Evolutionary conservation across 2,113 vertebrate genomes (phyloP), one percentile per base, ranked within the genome.

Genomic region (Todiramphus saurophagus): DNA sequence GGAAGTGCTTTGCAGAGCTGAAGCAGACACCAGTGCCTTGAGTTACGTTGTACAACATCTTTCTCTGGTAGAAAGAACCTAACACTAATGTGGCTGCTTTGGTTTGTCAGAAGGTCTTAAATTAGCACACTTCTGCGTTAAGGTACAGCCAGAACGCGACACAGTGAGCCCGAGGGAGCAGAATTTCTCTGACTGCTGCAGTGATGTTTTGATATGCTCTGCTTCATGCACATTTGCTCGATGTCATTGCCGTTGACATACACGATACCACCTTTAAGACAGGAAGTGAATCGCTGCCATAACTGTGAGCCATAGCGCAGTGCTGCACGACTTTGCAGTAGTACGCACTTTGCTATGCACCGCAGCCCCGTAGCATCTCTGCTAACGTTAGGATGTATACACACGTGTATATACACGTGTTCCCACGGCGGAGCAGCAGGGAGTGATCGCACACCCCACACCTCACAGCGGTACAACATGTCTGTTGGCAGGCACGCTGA

Each of bases 401-500:
- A 13, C 7, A 58, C 50, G 41, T 41, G 41, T 41, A 41, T 41
- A 41, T 41, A 13, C 41, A 37, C 37, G 37, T 37, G 37, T 37
- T 37, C 37, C 21, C 1, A 1, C 2, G 33, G 23, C 18, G 60
- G n/a, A 69, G 33, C 39, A 53, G 16, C 53, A 82, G 20, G 30
- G 16, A 83, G 13, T 11, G 68, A 37, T 24, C 6, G 1, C 37
- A 37, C 15, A 37, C 16, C n/a, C 7, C 14, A 55, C 7, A 13
- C 18, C 24, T 6, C 66, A 33, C 11, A 21, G 10, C 16, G 51
- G 27, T 51, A 39, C 39, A 48, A 59, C 15, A 50, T 16, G 16
- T 11, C 11, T 41, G 18, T 9, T 53, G 27, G 16, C 16, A 66
- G 15, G 18, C 0, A 0, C 3, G 11, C 5, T 33, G 19, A 8